Percentiles rank a stretch among this genome's conserved stretches.
Conservation (phyloP, 2,797 vertebrate genomes). For the Poeciliopsis infans region DNA sequence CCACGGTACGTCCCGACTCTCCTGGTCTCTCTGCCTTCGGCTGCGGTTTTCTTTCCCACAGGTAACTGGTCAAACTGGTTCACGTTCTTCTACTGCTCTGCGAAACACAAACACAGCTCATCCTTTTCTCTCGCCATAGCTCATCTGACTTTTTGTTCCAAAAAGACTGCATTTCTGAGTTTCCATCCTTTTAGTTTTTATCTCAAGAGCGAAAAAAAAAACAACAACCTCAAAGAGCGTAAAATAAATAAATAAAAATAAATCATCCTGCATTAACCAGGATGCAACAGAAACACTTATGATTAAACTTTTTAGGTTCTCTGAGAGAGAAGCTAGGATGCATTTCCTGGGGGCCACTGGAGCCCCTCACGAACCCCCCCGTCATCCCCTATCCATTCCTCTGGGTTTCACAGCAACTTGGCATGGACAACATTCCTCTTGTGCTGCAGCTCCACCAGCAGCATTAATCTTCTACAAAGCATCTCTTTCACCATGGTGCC, state of each 20-base stretch:
- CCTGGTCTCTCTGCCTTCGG: background rate
- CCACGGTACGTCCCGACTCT: background rate
- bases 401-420: conserved; percentile 48
- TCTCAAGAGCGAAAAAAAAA: background rate
- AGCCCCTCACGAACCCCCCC: background rate
- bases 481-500: conserved; percentile 42
- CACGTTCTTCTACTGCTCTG: background rate
- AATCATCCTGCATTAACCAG: background rate
- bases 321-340: background rate
- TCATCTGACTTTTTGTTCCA: background rate
- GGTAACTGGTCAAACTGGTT: conserved; percentile 25
- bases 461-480: conserved; percentile 46
- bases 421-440: conserved; percentile 47
- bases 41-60: background rate
- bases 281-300: background rate
- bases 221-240: background rate
- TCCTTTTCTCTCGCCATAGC: no score
- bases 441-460: conserved; percentile 32
- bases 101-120: background rate
- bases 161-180: background rate
- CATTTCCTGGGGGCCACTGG: conserved; percentile 15
- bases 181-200: background rate
- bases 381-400: background rate
- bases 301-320: background rate
- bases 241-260: background rate